Evolutionary conservation across 2,113 vertebrate species (phyloP).

Genomic region (Sebastes schlegelii): DNA sequence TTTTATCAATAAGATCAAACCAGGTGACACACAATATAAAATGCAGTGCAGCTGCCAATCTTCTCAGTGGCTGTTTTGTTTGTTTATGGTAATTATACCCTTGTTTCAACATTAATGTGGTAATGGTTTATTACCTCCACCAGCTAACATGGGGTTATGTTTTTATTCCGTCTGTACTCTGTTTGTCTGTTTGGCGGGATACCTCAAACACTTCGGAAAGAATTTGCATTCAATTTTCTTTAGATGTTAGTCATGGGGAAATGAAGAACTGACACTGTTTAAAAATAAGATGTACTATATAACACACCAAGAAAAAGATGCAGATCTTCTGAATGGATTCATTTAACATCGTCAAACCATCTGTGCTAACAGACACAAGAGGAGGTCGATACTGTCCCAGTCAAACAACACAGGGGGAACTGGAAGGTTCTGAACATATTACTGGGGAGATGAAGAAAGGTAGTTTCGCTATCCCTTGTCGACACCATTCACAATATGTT

Average conservation of each 20-base stretch:
- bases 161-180: slow-evolving; percentile 29
- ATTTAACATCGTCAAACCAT: not conserved
- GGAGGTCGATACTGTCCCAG: not conserved
- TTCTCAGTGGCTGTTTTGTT: slow-evolving; percentile 41
- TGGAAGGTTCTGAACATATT: not conserved
- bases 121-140: slow-evolving; percentile 52
- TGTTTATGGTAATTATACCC: slow-evolving; percentile 62
- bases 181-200: not conserved
- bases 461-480: not conserved
- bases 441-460: not conserved
- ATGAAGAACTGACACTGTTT: not conserved
- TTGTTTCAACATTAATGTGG: slow-evolving; percentile 50
- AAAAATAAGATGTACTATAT: not conserved
- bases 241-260: not conserved
- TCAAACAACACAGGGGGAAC: not conserved
- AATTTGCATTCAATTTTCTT: slow-evolving; percentile 37
- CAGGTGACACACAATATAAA: slow-evolving; percentile 20
- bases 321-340: not conserved
- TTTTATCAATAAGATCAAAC: slow-evolving; percentile 21
- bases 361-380: not conserved
- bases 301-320: not conserved
- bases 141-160: slow-evolving; percentile 32
- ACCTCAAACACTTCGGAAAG: slow-evolving; percentile 29
- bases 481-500: not conserved
- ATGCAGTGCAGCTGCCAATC: slow-evolving; percentile 32